Base-by-base conservation (phyloP, 2,888 invertebrate species). In the Griposia aprilina region DNA sequence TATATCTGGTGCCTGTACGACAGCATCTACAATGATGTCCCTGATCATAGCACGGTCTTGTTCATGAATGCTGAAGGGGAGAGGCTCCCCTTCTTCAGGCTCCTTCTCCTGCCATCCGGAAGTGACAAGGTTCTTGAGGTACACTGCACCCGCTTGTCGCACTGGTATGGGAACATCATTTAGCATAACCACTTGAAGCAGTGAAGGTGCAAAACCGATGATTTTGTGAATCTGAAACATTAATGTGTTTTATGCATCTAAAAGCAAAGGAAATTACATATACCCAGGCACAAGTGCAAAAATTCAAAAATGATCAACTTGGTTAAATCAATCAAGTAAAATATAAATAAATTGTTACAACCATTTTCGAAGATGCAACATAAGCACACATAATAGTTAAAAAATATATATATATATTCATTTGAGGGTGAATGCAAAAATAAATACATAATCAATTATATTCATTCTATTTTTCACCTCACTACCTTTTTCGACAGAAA, bases 141-240 rank as follows among this genome's bases (percentile, higher is more conserved):
- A 99, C 88, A 99, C 99, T 60, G 98, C 99, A 90, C 99, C 99
- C 85, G 99, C 99, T 97, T 99, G 99, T 85, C 99, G 97, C 0
- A 99, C 98, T 84, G 99, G 98, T 97, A 99, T 98, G 84, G 99
- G 98, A 68, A 99, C 97, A 89, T 99, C 99, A 90, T 98, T 98
- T 94, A 98, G 97, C 99, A 99, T 99, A 76, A 99, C 98, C 82
- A 99, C 98, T 97, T 99, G 99, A 73, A 99, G 97, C 80, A 99
- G 97, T 69, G 98, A 98, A 72, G 99, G 99, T 73, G 99, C 98
- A 97, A 99, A 99, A 45, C 99, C 99, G 93, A 99, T 99, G 84
- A 99, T 99, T 97, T 96, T 96, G 86, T 97, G 96, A 73, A 96
- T 95, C 96, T 97, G 94, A 73, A 95, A 95, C 45, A 60, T 23